These are phyloP conservation scores for Eretmochelys imbricata DNA, from an alignment of 2,113 vertebrate genomes.

Conservation along the genomic window DNA sequence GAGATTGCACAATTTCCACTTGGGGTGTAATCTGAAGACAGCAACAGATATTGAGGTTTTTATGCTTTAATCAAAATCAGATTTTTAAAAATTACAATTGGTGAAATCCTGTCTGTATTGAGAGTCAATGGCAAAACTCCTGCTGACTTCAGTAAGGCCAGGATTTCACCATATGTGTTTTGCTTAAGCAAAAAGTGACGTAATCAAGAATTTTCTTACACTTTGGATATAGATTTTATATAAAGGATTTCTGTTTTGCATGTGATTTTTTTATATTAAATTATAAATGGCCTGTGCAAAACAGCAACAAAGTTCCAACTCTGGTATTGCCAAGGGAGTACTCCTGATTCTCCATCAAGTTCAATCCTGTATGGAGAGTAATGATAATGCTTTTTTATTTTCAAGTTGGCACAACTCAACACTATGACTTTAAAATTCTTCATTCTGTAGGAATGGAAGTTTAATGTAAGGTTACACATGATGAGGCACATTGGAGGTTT, in stretches of 20 bases:
- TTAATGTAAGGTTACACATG: conserved; percentile 37
- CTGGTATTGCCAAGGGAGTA: background rate
- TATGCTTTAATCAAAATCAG: background rate
- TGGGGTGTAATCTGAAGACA: background rate
- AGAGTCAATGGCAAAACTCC: background rate
- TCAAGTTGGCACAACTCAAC: conserved; percentile 19
- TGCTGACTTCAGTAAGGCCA: background rate
- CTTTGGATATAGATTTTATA: background rate
- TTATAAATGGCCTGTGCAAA: background rate
- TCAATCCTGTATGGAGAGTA: conserved; percentile 20
- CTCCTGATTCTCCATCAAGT: conserved; percentile 35
- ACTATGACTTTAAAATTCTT: conserved; percentile 37
- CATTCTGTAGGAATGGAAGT: conserved; percentile 38
- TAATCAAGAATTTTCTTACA: background rate
- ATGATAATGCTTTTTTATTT: background rate
- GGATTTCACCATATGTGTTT: background rate
- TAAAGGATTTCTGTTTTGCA: background rate
- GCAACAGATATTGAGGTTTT: background rate
- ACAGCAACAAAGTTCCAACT: background rate
- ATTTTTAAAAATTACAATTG: background rate
- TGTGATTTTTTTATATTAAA: background rate
- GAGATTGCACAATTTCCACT: background rate
- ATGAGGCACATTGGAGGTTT: conserved; percentile 5
- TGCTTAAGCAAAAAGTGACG: background rate
- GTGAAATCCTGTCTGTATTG: background rate